Conservation (phyloP, 2,888 invertebrate genomes). For the Dicranocentrus wangi region DNA sequence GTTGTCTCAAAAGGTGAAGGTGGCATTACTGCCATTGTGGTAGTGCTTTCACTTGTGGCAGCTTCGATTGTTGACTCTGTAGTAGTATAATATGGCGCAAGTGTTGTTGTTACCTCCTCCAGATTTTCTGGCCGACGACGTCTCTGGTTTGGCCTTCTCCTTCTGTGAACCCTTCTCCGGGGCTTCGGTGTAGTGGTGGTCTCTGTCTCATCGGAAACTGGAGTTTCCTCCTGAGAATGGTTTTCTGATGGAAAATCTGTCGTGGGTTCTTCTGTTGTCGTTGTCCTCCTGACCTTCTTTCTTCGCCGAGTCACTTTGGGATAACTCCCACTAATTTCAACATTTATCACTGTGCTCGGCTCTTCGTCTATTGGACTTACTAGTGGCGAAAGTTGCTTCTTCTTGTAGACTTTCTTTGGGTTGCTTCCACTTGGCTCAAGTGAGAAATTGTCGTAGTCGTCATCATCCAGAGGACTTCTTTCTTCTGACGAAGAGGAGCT, state of each 20-base stretch:
- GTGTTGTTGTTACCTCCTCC: background rate
- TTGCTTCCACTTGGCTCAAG: conserved; percentile 54
- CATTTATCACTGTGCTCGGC: conserved; percentile 47
- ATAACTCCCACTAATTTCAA: conserved; percentile 55
- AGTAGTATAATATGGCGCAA: background rate
- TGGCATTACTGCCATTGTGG: background rate
- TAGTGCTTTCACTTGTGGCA: background rate
- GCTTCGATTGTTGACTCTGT: background rate
- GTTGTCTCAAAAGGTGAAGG: background rate
- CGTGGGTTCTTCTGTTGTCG: background rate
- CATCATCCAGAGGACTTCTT: conserved; percentile 8
- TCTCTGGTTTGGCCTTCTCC: background rate
- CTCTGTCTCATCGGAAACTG: too few relatives aligned
- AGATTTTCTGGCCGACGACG: background rate
- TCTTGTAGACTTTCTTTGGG: conserved; percentile 10
- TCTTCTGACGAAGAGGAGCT: background rate
- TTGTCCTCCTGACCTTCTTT: background rate
- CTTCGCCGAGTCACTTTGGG: conserved; percentile 8
- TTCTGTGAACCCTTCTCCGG: background rate
- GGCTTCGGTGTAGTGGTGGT: conserved; percentile 2
- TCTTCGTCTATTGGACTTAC: conserved; percentile 25
- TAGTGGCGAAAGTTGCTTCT: conserved; percentile 29
- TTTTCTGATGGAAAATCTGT: background rate
- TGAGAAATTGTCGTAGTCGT: conserved; percentile 42
- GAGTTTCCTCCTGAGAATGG: background rate